A percentile compares a stretch with the other conserved stretches of the same genome.
Conservation (phyloP, 2,113 vertebrate species). For the Porphyrio hochstetteri region DNA sequence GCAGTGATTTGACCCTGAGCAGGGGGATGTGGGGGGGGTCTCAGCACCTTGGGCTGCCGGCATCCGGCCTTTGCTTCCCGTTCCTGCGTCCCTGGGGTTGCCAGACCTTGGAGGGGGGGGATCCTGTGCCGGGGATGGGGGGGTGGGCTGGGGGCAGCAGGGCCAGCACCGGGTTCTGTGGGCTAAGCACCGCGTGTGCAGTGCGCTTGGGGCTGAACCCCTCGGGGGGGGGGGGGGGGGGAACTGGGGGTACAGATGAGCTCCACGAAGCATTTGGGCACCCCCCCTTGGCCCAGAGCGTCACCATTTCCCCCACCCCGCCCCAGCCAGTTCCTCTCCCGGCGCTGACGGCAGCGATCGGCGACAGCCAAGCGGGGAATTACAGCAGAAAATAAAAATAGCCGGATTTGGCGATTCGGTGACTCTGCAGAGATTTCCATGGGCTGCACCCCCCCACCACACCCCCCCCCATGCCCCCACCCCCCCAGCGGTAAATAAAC, state of each 20-base stretch:
- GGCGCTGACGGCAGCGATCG: neutral
- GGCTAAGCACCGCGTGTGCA: rapidly evolving
- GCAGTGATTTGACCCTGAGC: neutral
- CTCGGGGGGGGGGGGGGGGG: too few species aligned
- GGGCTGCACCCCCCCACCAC: neutral
- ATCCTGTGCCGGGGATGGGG: too few species aligned
- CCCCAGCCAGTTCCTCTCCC: neutral
- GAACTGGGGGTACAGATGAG: too few species aligned
- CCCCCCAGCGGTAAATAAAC: neutral
- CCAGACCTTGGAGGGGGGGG: neutral
- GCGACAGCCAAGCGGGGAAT: neutral
- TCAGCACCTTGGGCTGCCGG: neutral
- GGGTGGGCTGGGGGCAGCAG: neutral
- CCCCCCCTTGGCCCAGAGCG: rapidly evolving
- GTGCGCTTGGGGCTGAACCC: neutral
- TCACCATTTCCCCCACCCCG: too few species aligned
- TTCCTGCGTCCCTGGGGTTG: neutral
- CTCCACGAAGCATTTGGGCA: rapidly evolving
- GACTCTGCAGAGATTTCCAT: neutral
- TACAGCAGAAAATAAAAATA: neutral
- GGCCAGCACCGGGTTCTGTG: rapidly evolving
- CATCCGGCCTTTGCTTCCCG: neutral
- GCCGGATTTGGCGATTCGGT: neutral
- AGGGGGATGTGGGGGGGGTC: neutral
- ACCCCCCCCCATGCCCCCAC: too few species aligned